Base-by-base conservation (phyloP, 2,888 invertebrate genomes). In the Campoletis raptor region DNA sequence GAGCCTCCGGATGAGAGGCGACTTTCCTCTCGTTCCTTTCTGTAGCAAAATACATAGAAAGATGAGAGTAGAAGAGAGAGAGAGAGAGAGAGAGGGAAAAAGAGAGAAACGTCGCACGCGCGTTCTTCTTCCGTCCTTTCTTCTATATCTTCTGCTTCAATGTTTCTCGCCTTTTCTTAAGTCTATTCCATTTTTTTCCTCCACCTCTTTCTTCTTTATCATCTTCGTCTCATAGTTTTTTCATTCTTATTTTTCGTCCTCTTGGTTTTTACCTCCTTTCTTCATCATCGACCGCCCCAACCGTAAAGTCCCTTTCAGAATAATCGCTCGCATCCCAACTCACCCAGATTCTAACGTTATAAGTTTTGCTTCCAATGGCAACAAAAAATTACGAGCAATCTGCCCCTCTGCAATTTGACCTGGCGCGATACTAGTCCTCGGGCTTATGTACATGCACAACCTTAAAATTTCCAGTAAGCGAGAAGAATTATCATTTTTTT, bases 1-100 rank as follows among this genome's bases (percentile, higher is more conserved):
- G 80, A 85, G 81, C 85, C 82, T 83, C 85, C 83, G 83, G 85
- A 86, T 81, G 81, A 81, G 81, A 73, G 77, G 70, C 45, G 85
- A 82, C 81, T 83, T 73, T 77, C 73, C 78, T 70, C 73, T 67
- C 64, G 66, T 73, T 66, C 52, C 30, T 73, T 73, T 64, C 67
- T 64, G 66, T 30, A 66, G 48, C 66, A 61, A 73, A 36, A 61
- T 61, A 24, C 48, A 45, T 18, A 54, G 54, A 70, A 30, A 30
- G 48, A 30, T 18, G 5, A 40, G 67, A n/a, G 21, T n/a, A 21
- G 21, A 57, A 15, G 37, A 18, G 66, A 24, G 42, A 42, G 36
- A 52, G 42, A 45, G n/a, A 48, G 48, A 67, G 52, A 48, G 21
- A 15, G 64, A 72, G 72, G 66, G 24, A 36, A 45, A 40, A 45